Base-by-base conservation (phyloP, 2,797 vertebrate species). In the Dendrocincla tyrannina region DNA sequence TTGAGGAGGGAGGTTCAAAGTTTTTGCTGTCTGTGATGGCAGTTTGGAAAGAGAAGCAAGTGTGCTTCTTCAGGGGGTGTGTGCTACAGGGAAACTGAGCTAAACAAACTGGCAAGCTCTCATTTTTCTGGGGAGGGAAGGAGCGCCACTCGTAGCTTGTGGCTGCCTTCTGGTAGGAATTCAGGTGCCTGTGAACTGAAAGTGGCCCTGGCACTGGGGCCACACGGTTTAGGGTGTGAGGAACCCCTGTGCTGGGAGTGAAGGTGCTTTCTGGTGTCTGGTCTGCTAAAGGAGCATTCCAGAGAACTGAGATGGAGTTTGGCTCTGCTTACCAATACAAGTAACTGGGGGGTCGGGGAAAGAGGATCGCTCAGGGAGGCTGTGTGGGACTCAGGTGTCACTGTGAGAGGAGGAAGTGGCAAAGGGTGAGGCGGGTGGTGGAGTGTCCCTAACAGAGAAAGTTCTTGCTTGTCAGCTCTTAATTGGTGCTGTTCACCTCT, bases 271-370 rank as follows among this genome's bases (percentile, higher is more conserved):
- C n/a, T 72, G 30, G 70, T 74, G 22, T 27, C 7, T 7, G 27
- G 9, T 30, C 30, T 50, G 35, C n/a, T 37, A 0, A 16, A 50
- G 75, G 42, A 73, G 35, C 17, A 18, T 10, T 64, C 55, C 59
- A 59, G 64, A 60, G 41, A 52, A 0, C 25, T 1, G 18, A 7
- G 60, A 0, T 23, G 32, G 25, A 24, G 24, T 70, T 39, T 24
- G 62, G 7, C 8, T 18, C 25, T 60, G 7, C 1, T 18, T 10
- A 12, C 25, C n/a, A 58, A 1, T 12, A 10, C 4, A 1, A 2
- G 39, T 13, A 12, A 2, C 10, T 5, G 2, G 23, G 17, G 33
- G 5, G 0, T 27, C 1, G 3, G 17, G 56, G 53, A 3, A 2
- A 35, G 42, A 20, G n/a, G 33, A 46, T 9, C 1, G 0, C 9